These are phyloP conservation scores for Planococcus citri DNA, from an alignment of 1,140 invertebrate genomes.

Conservation along the genomic window DNA sequence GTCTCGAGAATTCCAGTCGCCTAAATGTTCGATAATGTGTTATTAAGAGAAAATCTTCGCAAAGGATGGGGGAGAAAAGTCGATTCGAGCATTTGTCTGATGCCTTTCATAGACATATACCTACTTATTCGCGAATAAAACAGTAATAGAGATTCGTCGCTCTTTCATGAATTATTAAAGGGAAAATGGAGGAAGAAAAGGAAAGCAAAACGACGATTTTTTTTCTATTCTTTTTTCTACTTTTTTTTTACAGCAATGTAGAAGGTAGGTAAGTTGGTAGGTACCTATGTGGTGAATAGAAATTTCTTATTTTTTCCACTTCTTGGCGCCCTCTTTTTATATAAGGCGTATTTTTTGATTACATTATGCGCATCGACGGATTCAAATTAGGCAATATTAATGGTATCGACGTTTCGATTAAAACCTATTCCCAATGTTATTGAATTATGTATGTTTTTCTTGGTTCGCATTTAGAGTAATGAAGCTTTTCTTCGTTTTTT, in stretches of 20 bases:
- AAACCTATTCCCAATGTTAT: not conserved
- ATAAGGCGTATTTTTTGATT: not conserved
- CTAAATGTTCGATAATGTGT: not conserved
- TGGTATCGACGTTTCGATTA: not conserved
- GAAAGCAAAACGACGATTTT: not conserved
- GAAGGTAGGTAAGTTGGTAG: not conserved
- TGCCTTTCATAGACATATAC: not conserved
- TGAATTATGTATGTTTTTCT: not conserved
- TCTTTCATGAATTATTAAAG: not conserved
- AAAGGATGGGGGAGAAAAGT: not conserved
- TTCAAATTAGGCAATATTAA: not conserved
- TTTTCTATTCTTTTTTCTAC: no score
- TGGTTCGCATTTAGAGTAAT: no score
- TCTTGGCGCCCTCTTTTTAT: not conserved
- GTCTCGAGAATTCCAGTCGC: no score
- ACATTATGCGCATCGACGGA: not conserved
- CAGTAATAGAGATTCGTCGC: not conserved
- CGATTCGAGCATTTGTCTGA: not conserved
- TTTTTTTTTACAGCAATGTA: no score
- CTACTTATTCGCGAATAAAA: not conserved
- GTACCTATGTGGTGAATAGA: not conserved
- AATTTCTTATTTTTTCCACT: not conserved
- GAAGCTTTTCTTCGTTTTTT: no score
- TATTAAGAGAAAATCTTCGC: not conserved
- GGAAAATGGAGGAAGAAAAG: no score